Percentiles rank a stretch among this genome's conserved stretches.
These are phyloP conservation scores for Sander vitreus DNA, from an alignment of 2,113 vertebrate genomes.

Conservation along the genomic window DNA sequence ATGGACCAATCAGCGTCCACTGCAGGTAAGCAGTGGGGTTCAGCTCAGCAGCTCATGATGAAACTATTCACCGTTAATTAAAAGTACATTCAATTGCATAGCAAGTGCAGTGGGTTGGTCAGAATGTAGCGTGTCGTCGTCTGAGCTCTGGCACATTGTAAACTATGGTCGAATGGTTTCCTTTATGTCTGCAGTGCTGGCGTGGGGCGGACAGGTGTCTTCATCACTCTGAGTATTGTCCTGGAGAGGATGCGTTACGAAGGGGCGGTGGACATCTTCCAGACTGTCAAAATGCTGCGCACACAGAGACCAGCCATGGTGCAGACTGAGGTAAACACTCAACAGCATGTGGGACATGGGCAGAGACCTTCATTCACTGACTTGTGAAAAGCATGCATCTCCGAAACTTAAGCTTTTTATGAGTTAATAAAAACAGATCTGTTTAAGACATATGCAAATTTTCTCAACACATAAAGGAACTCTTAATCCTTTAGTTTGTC, in stretches of 20 bases:
- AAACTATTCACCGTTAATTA: neutral
- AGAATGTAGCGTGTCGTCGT: neutral
- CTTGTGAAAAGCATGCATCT: too few species aligned
- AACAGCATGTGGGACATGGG: neutral
- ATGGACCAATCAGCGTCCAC: constrained; percentile 97
- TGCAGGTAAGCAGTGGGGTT: constrained; percentile 89
- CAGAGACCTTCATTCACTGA: too few species aligned
- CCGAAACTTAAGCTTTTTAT: too few species aligned
- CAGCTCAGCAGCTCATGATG: neutral
- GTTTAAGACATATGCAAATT: too few species aligned
- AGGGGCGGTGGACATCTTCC: constrained; percentile 99
- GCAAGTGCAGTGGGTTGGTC: neutral
- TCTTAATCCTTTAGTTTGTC: too few species aligned
- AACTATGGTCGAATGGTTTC: neutral
- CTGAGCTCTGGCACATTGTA: neutral
- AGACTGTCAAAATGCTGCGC: constrained; percentile 99
- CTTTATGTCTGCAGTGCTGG: constrained; percentile 86
- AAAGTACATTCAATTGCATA: neutral
- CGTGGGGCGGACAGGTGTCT: constrained; percentile 96
- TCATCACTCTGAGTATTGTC: constrained; percentile 97
- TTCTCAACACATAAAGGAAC: too few species aligned
- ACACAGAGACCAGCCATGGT: constrained; percentile 98
- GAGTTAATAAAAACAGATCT: too few species aligned
- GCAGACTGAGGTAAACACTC: constrained; percentile 93
- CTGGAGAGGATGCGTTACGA: constrained; percentile 99